These are phyloP conservation scores for Athripsodes cinereus DNA, from an alignment of 2,888 invertebrate genomes.

Conservation along the genomic window DNA sequence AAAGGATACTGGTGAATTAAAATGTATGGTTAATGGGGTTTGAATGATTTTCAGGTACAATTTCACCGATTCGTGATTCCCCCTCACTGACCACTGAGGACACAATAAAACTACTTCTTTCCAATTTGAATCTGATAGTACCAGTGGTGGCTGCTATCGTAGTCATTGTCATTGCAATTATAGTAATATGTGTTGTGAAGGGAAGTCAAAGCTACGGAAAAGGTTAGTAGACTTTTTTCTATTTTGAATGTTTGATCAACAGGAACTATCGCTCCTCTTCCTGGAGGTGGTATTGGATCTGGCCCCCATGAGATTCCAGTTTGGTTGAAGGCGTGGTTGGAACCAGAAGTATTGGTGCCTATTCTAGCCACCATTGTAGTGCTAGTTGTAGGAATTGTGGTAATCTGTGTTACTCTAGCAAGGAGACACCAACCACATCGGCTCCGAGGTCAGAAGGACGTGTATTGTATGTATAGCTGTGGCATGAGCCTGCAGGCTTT, in stretches of 20 bases:
- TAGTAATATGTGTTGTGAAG: conserved; percentile 87
- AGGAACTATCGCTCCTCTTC: conserved; percentile 80
- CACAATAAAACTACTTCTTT: conserved; percentile 80
- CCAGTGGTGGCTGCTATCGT: conserved; percentile 87
- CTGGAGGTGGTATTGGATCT: conserved; percentile 52
- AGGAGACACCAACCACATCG: conserved; percentile 75
- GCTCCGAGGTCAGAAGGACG: conserved; percentile 74
- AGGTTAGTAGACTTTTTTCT: conserved; percentile 54
- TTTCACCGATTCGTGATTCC: conserved; percentile 84
- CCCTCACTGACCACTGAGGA: conserved; percentile 72
- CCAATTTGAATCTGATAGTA: conserved; percentile 89
- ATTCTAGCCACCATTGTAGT: conserved; percentile 86
- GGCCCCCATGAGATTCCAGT: conserved; percentile 51
- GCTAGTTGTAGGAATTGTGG: conserved; percentile 82
- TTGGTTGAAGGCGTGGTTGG: conserved; percentile 83
- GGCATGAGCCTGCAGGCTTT: conserved; percentile 41
- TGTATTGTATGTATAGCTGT: conserved; percentile 65
- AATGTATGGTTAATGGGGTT: conserved; percentile 21
- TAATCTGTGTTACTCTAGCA: conserved; percentile 83
- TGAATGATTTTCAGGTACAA: conserved; percentile 80
- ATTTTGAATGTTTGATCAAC: conserved; percentile 32
- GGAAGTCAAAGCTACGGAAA: conserved; percentile 79
- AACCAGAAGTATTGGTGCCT: conserved; percentile 85
- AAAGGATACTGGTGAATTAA: background rate
- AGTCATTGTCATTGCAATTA: conserved; percentile 88